Conservation (phyloP, 2,888 invertebrate genomes). For the Cynaeus angustus region DNA sequence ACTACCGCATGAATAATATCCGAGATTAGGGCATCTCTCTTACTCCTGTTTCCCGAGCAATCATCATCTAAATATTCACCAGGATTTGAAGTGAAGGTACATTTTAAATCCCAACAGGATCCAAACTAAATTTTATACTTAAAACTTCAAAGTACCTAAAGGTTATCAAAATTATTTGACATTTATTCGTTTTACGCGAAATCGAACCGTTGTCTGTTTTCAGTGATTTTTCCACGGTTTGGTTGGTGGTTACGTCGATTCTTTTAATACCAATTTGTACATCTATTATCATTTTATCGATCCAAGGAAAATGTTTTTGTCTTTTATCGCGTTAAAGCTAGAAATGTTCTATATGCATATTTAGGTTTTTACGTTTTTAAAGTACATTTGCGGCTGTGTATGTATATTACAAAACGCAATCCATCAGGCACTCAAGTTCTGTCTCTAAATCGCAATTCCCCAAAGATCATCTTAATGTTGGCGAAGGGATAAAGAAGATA, state of each 20-base stretch:
- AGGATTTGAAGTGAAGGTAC: constrained; percentile 52
- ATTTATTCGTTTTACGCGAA: constrained; percentile 37
- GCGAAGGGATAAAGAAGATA: constrained; percentile 40
- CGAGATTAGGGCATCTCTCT: constrained; percentile 48
- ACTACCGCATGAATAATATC: constrained; percentile 54
- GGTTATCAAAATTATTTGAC: constrained; percentile 52
- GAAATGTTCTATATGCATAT: constrained; percentile 11
- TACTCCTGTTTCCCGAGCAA: constrained; percentile 50
- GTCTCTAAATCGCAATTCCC: constrained; percentile 52
- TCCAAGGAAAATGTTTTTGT: too few species aligned
- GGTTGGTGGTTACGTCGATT: too few species aligned
- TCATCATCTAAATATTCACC: constrained; percentile 57
- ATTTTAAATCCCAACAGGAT: constrained; percentile 51
- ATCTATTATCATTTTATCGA: too few species aligned
- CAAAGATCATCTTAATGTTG: constrained; percentile 47
- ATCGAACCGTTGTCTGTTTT: too few species aligned
- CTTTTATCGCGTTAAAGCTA: neutral
- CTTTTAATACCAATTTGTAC: too few species aligned
- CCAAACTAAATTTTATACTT: constrained; percentile 54
- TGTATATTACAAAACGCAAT: constrained; percentile 47
- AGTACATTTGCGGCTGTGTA: constrained; percentile 41
- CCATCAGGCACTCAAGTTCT: constrained; percentile 52
- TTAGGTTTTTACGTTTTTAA: constrained; percentile 33
- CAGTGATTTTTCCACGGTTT: too few species aligned
- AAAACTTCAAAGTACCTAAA: constrained; percentile 48